A percentile compares a stretch with the other conserved stretches of the same genome.
Evolutionary conservation across 2,888 invertebrate species (phyloP).

Genomic region (Caenorhabditis panamensis): DNA sequence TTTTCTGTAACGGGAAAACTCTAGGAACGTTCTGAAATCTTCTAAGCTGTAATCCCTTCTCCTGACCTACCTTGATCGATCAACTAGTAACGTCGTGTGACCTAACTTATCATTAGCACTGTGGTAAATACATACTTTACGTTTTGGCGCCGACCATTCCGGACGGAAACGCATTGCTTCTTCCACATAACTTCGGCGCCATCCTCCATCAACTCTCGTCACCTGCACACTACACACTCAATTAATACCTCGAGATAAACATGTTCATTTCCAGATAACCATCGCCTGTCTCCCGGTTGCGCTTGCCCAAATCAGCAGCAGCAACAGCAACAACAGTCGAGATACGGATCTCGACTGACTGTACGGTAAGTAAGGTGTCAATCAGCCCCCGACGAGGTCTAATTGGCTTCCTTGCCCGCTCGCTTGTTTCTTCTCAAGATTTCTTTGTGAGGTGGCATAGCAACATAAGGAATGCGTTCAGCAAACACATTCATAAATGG

Average conservation of each 20-base stretch:
- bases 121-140: neutral
- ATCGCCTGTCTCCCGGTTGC: constrained; percentile 10
- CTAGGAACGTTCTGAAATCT: neutral
- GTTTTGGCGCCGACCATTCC: constrained; percentile 48
- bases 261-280: constrained; percentile 57
- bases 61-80: neutral
- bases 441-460: neutral
- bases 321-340: constrained; percentile 2
- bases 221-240: constrained; percentile 9
- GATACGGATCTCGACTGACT: constrained; percentile 4
- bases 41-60: neutral
- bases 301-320: constrained; percentile 6
- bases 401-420: neutral
- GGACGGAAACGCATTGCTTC: constrained; percentile 46
- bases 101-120: constrained; percentile 4
- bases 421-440: constrained; percentile 2
- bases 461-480: neutral
- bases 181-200: constrained; percentile 22
- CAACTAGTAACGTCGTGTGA: constrained; percentile 22
- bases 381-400: neutral
- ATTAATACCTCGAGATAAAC: constrained; percentile 31
- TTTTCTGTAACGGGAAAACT: no score
- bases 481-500: constrained; percentile 19
- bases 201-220: neutral
- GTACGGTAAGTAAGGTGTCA: constrained; percentile 17